phyloP scores from a whole-genome alignment of 2,888 invertebrate species.

The Loripinus fragilis region DNA sequence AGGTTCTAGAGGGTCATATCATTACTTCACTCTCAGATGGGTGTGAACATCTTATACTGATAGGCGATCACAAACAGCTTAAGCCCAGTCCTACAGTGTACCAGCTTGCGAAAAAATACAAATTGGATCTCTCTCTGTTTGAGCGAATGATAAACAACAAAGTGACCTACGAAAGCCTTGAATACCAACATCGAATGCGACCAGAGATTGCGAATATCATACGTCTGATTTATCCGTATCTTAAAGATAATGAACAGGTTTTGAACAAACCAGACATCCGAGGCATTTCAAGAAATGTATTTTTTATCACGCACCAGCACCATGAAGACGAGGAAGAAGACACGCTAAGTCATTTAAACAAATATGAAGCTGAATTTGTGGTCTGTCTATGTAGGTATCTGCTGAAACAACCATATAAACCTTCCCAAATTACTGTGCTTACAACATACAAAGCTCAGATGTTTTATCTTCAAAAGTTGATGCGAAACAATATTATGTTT shows the following conservation, averaged over 20 bases:
- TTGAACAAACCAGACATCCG: conserved; percentile 64
- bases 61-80: conserved; percentile 93
- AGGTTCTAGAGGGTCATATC: conserved; percentile 94
- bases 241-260: conserved; percentile 75
- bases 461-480: conserved; percentile 64
- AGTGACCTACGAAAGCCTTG: conserved; percentile 86
- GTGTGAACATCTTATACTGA: conserved; percentile 92
- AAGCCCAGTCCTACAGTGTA: conserved; percentile 89
- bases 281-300: conserved; percentile 76
- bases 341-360: conserved; percentile 76
- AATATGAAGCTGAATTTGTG: conserved; percentile 77
- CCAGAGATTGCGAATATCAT: conserved; percentile 79
- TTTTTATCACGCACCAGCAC: conserved; percentile 76
- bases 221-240: conserved; percentile 74
- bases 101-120: conserved; percentile 87
- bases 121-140: conserved; percentile 91
- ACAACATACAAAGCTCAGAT: conserved; percentile 81
- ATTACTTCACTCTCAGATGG: conserved; percentile 89
- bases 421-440: conserved; percentile 78
- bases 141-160: conserved; percentile 91
- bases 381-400: conserved; percentile 76
- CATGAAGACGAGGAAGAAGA: conserved; percentile 72
- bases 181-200: conserved; percentile 86
- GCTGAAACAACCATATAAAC: conserved; percentile 77
- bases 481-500: conserved; percentile 64